These are phyloP conservation scores for Cladorhizidae sp. DNA, from an alignment of 37 sponge, comb jelly and placozoan genomes.

Conservation along the genomic window DNA sequence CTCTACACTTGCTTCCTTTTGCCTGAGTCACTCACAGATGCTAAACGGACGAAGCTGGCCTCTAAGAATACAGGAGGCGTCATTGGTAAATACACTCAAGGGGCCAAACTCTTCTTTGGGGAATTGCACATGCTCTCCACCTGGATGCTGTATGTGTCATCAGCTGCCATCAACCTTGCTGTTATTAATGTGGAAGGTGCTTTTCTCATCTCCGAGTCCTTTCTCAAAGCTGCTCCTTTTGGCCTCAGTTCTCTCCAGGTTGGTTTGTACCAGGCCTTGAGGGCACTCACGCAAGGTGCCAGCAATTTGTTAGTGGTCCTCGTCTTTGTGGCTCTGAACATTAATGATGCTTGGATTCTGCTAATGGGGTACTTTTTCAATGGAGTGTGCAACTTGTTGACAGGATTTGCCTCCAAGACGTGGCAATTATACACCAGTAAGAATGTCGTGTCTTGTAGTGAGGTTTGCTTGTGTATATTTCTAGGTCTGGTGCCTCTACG, in stretches of 20 bases:
- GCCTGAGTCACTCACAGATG: slow-evolving; percentile 43
- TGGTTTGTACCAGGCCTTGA: slow-evolving; percentile 27
- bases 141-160: slow-evolving; percentile 35
- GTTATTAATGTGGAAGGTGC: slow-evolving; percentile 20
- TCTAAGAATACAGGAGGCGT: slow-evolving; percentile 9
- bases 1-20: slow-evolving; percentile 37
- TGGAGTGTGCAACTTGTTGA: slow-evolving; percentile 19
- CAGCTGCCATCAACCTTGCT: background rate
- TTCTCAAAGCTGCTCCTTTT: slow-evolving; percentile 41
- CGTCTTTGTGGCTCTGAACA: slow-evolving; percentile 28
- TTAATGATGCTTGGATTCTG: slow-evolving; percentile 47
- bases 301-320: slow-evolving; percentile 19
- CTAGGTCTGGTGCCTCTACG: too few relatives aligned
- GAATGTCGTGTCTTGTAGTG: too few relatives aligned
- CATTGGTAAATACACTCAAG: background rate
- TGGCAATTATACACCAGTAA: slow-evolving; percentile 17
- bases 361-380: slow-evolving; percentile 13
- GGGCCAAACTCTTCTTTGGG: background rate
- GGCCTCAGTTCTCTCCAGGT: slow-evolving; percentile 25
- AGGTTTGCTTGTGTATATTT: too few relatives aligned
- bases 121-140: background rate
- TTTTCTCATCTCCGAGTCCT: slow-evolving; percentile 11
- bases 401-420: background rate
- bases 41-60: slow-evolving; percentile 5
- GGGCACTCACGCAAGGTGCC: slow-evolving; percentile 2